A percentile compares a stretch with the other conserved stretches of the same genome.
phyloP scores from a whole-genome alignment of 30 jellyfish, hydroid and myxozoan genomes.

The Mastigias papua region DNA sequence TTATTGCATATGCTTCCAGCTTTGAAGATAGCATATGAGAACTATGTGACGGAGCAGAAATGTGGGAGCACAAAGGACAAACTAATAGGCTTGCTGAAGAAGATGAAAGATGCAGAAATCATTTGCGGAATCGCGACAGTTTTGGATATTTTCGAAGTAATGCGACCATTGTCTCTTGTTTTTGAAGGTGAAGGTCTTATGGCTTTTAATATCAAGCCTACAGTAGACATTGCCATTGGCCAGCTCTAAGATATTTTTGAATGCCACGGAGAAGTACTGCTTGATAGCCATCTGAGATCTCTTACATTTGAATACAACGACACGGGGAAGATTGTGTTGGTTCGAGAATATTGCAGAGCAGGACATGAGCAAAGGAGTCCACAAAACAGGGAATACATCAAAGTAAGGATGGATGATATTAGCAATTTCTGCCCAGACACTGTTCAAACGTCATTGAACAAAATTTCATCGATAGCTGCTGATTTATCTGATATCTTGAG shows the following conservation, averaged over 20 bases:
- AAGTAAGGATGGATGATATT: too few relatives aligned
- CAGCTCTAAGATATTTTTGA: constrained; percentile 29
- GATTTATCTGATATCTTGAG: too few relatives aligned
- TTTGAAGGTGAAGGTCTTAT: too few relatives aligned
- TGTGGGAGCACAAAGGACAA: constrained; percentile 45
- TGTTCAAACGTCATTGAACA: too few relatives aligned
- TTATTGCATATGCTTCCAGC: constrained; percentile 46
- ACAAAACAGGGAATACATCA: too few relatives aligned
- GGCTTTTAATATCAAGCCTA: too few relatives aligned
- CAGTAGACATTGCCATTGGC: constrained; percentile 37
- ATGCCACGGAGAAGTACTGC: constrained; percentile 7
- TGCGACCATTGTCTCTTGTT: constrained; percentile 34
- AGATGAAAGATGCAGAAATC: constrained; percentile 4
- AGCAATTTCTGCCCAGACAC: too few relatives aligned
- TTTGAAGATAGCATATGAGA: constrained; percentile 53
- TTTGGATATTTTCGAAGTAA: constrained; percentile 2
- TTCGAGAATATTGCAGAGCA: constrained; percentile 18
- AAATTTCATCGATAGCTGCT: too few relatives aligned
- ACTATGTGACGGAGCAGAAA: constrained; percentile 39
- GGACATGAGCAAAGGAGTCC: not conserved
- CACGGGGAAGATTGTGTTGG: too few relatives aligned
- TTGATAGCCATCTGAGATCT: constrained; percentile 41
- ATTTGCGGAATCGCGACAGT: constrained; percentile 35
- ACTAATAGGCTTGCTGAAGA: constrained; percentile 45
- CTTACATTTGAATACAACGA: constrained; percentile 4